phyloP scores from a whole-genome alignment of 2,888 invertebrate species.

The Shargacucullia verbasci region DNA sequence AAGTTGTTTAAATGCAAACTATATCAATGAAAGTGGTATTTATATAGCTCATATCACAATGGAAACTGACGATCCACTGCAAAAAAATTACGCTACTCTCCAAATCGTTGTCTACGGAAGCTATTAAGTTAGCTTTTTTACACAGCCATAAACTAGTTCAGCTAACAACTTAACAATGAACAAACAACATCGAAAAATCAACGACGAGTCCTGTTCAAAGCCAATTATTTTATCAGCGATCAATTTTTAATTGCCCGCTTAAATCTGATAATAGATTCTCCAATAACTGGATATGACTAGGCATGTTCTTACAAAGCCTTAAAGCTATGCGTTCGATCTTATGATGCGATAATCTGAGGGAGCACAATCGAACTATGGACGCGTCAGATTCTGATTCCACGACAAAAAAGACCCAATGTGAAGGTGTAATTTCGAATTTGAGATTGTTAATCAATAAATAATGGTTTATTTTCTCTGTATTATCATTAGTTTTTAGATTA shows the following conservation, averaged over 20 bases:
- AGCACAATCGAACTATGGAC: slow-evolving; percentile 23
- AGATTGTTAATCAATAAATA: slow-evolving; percentile 3
- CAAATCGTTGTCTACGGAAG: too few species aligned
- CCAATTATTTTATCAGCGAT: slow-evolving; percentile 45
- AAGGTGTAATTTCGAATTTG: slow-evolving; percentile 6
- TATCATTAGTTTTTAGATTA: too few species aligned
- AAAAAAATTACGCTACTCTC: too few species aligned
- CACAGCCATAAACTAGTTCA: neutral
- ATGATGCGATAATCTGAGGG: slow-evolving; percentile 31
- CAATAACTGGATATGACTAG: slow-evolving; percentile 49
- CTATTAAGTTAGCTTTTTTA: too few species aligned
- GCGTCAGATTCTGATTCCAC: slow-evolving; percentile 4
- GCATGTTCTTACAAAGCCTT: slow-evolving; percentile 40
- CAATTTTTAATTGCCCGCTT: slow-evolving; percentile 49
- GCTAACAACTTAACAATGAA: slow-evolving; percentile 7
- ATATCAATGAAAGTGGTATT: too few species aligned
- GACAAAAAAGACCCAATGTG: slow-evolving; percentile 5
- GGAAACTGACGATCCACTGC: too few species aligned
- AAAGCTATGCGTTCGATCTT: slow-evolving; percentile 33
- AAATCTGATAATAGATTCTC: slow-evolving; percentile 53
- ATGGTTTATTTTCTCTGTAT: neutral
- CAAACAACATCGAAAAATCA: slow-evolving; percentile 24
- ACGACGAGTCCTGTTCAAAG: slow-evolving; percentile 20
- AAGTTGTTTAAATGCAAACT: slow-evolving; percentile 1
- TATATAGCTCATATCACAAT: too few species aligned